phyloP scores from a whole-genome alignment of 2,113 vertebrate species.

The Ammodytes marinus region DNA sequence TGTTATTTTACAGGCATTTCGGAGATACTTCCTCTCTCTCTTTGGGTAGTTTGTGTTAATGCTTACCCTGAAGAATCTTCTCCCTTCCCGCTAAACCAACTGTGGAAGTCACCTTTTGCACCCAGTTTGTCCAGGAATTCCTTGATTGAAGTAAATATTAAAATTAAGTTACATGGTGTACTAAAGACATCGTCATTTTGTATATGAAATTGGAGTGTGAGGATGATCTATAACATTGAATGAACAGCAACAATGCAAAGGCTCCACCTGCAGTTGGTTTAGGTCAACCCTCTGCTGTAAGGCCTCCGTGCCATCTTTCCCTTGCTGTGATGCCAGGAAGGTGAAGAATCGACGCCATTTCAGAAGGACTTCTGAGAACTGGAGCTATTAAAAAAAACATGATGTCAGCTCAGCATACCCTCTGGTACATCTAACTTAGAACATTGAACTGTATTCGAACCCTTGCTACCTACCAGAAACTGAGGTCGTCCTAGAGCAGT shows the following conservation, averaged over 20 bases:
- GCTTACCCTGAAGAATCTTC: slow-evolving; percentile 86
- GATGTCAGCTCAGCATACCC: background rate
- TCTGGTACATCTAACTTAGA: slow-evolving; percentile 17
- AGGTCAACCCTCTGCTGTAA: slow-evolving; percentile 89
- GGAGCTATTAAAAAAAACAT: slow-evolving; percentile 80
- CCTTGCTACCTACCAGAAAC: slow-evolving; percentile 89
- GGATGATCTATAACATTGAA: background rate
- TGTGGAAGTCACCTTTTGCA: slow-evolving; percentile 84
- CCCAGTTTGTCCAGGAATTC: slow-evolving; percentile 88
- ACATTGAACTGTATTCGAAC: slow-evolving; percentile 30
- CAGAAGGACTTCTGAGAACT: slow-evolving; percentile 91
- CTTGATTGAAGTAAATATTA: slow-evolving; percentile 67
- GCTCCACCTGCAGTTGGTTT: slow-evolving; percentile 87
- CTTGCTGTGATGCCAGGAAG: slow-evolving; percentile 89
- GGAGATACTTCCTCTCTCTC: background rate
- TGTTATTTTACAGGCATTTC: background rate
- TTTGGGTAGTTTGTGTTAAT: background rate
- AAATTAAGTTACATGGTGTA: background rate
- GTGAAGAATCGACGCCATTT: slow-evolving; percentile 92
- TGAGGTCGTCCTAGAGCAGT: slow-evolving; percentile 92
- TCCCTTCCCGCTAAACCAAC: slow-evolving; percentile 86
- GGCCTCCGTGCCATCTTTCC: slow-evolving; percentile 79
- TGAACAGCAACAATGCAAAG: background rate
- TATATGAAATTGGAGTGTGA: background rate
- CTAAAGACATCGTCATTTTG: background rate